Conservation (phyloP, 2,888 invertebrate species). For the Pammene fasciana region DNA sequence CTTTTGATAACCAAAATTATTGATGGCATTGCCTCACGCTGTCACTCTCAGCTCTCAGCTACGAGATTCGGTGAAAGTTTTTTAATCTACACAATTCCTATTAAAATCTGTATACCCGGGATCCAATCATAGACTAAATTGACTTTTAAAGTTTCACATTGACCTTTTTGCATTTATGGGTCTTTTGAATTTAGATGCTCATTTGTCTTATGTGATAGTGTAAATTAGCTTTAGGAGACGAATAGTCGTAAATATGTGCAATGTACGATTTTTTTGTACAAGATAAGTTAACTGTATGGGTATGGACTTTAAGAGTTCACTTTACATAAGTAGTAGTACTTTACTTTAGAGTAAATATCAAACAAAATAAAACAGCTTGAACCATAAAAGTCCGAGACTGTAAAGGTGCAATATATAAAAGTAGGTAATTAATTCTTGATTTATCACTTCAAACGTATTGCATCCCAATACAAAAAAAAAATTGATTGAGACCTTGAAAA, state of each 20-base stretch:
- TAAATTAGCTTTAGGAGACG: background rate
- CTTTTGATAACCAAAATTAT: constrained; percentile 40
- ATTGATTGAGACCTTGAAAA: too few species aligned
- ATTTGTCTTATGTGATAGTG: constrained; percentile 16
- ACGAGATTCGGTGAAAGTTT: constrained; percentile 39
- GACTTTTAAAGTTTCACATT: constrained; percentile 27
- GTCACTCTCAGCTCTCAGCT: constrained; percentile 41
- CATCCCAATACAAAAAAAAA: too few species aligned
- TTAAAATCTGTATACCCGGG: constrained; percentile 36
- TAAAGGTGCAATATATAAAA: too few species aligned
- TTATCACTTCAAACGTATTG: too few species aligned
- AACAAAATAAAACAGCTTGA: too few species aligned
- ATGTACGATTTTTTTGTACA: too few species aligned
- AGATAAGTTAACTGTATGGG: too few species aligned
- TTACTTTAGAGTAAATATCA: too few species aligned
- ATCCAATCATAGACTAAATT: constrained; percentile 38
- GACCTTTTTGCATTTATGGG: constrained; percentile 31
- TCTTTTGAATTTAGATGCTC: constrained; percentile 20
- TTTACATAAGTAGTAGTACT: too few species aligned
- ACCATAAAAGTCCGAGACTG: too few species aligned
- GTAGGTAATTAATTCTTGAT: too few species aligned
- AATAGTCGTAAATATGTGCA: background rate
- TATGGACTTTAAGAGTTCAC: too few species aligned
- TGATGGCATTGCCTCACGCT: constrained; percentile 40
- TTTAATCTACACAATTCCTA: constrained; percentile 42